Percentiles rank a stretch among this genome's conserved stretches.
Evolutionary conservation across 2,113 vertebrate genomes (phyloP).

Genomic region (Otocyon megalotis): DNA sequence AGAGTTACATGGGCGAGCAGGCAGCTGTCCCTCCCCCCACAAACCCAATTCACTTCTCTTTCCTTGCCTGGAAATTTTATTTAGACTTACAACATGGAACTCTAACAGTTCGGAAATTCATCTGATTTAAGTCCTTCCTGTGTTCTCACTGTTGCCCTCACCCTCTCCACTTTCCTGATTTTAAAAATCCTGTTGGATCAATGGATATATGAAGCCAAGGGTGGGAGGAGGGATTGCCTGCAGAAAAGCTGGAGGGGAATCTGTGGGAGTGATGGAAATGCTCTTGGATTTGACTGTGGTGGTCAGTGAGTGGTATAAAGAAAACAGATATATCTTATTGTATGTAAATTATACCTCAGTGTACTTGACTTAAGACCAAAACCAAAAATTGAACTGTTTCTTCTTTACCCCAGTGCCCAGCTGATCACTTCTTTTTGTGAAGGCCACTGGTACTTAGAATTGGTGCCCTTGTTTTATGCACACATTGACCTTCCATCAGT

Average conservation of each 20-base stretch:
- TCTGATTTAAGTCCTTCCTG: neutral
- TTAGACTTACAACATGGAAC: neutral
- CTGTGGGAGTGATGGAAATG: neutral
- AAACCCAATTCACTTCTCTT: neutral
- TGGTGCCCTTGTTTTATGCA: neutral
- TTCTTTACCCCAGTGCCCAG: neutral
- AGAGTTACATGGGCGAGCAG: neutral
- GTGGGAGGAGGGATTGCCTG: neutral
- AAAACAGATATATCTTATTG: neutral
- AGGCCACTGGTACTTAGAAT: neutral
- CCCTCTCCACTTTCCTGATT: neutral
- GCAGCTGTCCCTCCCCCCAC: neutral
- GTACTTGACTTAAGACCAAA: neutral
- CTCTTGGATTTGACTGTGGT: neutral
- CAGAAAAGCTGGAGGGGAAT: neutral
- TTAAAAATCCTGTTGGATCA: neutral
- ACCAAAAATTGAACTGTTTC: neutral
- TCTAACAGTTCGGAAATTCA: neutral
- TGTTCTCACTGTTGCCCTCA: neutral
- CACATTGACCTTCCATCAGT: neutral
- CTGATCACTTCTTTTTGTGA: neutral
- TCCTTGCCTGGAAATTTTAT: neutral
- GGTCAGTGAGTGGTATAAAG: neutral
- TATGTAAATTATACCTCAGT: neutral
- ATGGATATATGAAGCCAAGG: neutral